Evolutionary conservation across 1,140 invertebrate species (phyloP).

Genomic region (Paraescarpia echinospica): DNA sequence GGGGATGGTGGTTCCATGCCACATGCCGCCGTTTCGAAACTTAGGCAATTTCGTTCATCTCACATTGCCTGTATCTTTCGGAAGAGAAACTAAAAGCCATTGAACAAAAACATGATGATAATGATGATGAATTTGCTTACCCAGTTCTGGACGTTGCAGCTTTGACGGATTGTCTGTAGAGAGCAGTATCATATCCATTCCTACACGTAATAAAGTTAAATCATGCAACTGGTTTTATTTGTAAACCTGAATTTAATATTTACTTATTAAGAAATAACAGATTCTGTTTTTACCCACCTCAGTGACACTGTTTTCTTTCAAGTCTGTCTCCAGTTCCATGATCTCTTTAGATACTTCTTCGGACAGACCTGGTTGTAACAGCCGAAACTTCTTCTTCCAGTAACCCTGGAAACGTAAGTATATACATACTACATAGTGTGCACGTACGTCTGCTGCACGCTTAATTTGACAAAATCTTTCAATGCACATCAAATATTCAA

Average conservation of each 20-base stretch:
- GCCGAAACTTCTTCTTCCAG: slow-evolving; percentile 46
- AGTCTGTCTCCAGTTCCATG: slow-evolving; percentile 34
- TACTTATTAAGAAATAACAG: not conserved
- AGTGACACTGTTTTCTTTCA: slow-evolving; percentile 42
- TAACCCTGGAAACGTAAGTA: slow-evolving; percentile 40
- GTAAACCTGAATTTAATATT: not conserved
- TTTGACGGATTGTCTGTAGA: too few species aligned
- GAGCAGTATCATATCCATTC: too few species aligned
- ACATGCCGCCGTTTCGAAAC: too few species aligned
- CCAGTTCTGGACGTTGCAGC: too few species aligned
- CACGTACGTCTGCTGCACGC: not conserved
- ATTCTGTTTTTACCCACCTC: slow-evolving; percentile 35
- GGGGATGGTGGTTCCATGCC: too few species aligned
- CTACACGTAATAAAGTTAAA: too few species aligned
- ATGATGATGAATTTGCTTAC: too few species aligned
- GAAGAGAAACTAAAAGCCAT: too few species aligned
- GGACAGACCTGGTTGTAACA: slow-evolving; percentile 38
- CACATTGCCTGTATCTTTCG: too few species aligned
- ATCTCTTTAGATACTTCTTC: slow-evolving; percentile 35
- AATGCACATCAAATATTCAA: not conserved
- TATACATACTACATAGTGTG: slow-evolving; percentile 12
- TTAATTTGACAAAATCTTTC: not conserved
- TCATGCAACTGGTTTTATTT: not conserved
- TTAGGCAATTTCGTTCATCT: too few species aligned
- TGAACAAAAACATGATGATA: too few species aligned